Percentiles rank a stretch among this genome's conserved stretches.
phyloP scores from a whole-genome alignment of 2,113 vertebrate genomes.

The Halichoerus grypus region DNA sequence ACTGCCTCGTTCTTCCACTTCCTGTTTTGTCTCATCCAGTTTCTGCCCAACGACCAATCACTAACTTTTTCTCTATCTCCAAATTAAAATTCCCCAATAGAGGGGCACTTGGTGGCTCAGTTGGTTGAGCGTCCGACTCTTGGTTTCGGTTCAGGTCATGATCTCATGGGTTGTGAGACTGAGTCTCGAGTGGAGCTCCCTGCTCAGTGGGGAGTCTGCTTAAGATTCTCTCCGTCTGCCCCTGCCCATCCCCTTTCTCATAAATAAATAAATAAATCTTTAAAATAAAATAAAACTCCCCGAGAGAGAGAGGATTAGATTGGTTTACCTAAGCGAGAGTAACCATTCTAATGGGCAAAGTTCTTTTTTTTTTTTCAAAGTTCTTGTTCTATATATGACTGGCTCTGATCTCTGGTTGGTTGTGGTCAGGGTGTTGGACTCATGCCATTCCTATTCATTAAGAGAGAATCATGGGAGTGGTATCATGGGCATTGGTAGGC shows the following conservation, averaged over 20 bases:
- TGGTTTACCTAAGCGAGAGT: background rate
- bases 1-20: background rate
- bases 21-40: background rate
- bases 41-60: background rate
- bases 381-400: background rate
- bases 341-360: background rate
- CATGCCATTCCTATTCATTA: background rate
- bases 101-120: background rate
- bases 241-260: background rate
- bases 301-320: background rate
- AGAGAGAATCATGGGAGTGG: background rate
- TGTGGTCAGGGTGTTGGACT: background rate
- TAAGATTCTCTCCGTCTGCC: background rate
- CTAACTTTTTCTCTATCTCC: background rate
- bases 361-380: background rate
- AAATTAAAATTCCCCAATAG: background rate
- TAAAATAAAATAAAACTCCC: background rate
- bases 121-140: background rate
- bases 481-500: background rate
- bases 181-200: background rate
- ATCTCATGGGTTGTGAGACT: background rate
- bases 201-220: background rate
- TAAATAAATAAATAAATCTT: no score
- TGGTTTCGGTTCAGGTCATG: background rate
- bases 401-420: background rate